These are phyloP conservation scores for Lithophane semibrunnea DNA, from an alignment of 2,888 invertebrate genomes.

Conservation along the genomic window DNA sequence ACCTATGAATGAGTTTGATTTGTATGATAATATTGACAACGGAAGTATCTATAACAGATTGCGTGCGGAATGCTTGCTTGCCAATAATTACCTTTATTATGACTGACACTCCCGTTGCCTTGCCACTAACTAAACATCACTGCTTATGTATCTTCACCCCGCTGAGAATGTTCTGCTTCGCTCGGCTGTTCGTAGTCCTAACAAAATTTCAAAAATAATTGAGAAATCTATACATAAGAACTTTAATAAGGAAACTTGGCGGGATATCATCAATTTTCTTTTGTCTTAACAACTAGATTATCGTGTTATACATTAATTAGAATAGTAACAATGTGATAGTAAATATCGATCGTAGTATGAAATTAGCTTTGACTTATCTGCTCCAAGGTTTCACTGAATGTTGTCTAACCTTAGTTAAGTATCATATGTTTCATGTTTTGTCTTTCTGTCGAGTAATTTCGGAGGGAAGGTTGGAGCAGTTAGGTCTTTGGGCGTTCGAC, in stretches of 20 bases:
- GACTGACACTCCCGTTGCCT: conserved; percentile 87
- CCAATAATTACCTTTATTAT: conserved; percentile 75
- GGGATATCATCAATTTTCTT: conserved; percentile 76
- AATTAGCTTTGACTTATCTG: conserved; percentile 83
- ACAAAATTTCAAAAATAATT: conserved; percentile 67
- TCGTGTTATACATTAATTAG: conserved; percentile 69
- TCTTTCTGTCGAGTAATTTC: conserved; percentile 59
- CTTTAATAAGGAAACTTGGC: conserved; percentile 75
- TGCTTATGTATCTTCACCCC: conserved; percentile 88
- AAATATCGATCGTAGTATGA: conserved; percentile 76
- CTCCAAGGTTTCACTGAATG: conserved; percentile 77
- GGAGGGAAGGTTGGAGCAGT: conserved; percentile 81
- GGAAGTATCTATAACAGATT: conserved; percentile 62
- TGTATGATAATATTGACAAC: conserved; percentile 58
- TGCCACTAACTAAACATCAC: conserved; percentile 90
- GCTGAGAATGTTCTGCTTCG: conserved; percentile 90
- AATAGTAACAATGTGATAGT: conserved; percentile 70
- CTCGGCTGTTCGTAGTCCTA: conserved; percentile 81
- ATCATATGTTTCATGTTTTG: conserved; percentile 53
- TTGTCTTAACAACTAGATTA: conserved; percentile 72
- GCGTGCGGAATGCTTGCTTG: conserved; percentile 86
- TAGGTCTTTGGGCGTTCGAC: conserved; percentile 77
- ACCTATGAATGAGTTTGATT: conserved; percentile 56
- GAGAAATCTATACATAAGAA: conserved; percentile 59
- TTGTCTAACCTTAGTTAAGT: conserved; percentile 64